These are phyloP conservation scores for Entomyzon cyanotis DNA, from an alignment of 2,113 vertebrate genomes.

Conservation along the genomic window DNA sequence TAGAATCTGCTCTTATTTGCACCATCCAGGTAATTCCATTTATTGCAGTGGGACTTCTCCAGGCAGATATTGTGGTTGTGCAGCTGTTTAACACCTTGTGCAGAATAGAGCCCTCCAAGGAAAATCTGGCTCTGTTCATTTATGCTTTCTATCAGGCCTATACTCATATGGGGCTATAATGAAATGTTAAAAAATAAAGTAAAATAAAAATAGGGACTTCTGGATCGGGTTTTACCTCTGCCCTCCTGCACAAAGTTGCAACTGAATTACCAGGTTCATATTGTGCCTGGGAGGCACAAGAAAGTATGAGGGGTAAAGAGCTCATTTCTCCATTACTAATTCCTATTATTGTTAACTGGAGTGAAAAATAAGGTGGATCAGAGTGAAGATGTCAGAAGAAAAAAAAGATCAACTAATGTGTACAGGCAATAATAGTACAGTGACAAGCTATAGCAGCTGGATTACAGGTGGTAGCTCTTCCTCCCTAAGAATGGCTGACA, in stretches of 20 bases:
- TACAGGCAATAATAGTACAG: background rate
- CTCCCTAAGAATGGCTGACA: background rate
- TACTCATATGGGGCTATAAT: background rate
- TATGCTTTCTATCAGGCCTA: background rate
- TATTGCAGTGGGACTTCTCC: conserved; percentile 33
- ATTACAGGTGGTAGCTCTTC: background rate
- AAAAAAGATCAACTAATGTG: conserved; percentile 10
- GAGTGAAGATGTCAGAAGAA: background rate
- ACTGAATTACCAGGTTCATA: background rate
- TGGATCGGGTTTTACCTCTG: conserved; percentile 7
- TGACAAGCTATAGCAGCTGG: background rate
- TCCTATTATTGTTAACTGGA: conserved; percentile 7
- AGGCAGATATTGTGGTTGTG: conserved; percentile 7
- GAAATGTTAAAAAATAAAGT: conserved; percentile 26
- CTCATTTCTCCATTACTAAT: conserved; percentile 33
- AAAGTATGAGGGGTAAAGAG: background rate
- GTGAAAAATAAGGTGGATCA: conserved; percentile 19
- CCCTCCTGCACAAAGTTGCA: background rate
- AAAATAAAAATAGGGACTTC: conserved; percentile 24
- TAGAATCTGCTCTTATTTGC: conserved; percentile 53
- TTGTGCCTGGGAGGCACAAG: background rate
- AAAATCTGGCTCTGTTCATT: background rate
- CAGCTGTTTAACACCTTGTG: conserved; percentile 16
- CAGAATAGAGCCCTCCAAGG: conserved; percentile 22
- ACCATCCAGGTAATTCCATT: conserved; percentile 39